Percentiles rank a stretch among this genome's conserved stretches.
These are phyloP conservation scores for Eupelmus urozonus DNA, from an alignment of 2,888 invertebrate species.

Conservation along the genomic window DNA sequence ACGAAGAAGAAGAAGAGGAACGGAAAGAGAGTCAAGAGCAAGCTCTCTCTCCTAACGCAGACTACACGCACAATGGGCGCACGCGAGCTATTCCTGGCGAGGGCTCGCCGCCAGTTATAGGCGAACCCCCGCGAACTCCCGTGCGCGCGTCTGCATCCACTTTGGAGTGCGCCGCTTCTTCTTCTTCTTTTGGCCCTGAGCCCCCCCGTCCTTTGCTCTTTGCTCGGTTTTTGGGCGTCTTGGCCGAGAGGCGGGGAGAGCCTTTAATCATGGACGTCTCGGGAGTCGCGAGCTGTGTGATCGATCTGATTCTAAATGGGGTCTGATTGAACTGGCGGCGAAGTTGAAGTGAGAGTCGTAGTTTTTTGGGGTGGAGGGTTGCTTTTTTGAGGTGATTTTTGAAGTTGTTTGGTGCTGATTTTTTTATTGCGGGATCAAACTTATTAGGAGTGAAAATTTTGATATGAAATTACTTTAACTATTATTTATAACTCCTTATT, in stretches of 20 bases:
- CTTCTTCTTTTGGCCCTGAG: constrained; percentile 6
- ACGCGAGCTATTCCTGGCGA: constrained; percentile 52
- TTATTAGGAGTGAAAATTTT: no score
- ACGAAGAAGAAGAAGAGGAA: constrained; percentile 36
- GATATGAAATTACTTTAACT: no score
- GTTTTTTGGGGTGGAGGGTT: no score
- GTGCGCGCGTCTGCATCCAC: constrained; percentile 7
- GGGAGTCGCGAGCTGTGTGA: no score
- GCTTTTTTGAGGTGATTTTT: no score
- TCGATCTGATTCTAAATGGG: no score
- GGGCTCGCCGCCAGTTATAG: constrained; percentile 1
- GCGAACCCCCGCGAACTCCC: constrained; percentile 55
- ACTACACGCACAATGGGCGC: not conserved
- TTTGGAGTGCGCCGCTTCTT: not conserved
- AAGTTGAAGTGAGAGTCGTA: no score
- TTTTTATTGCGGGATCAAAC: no score
- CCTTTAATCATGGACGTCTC: not conserved
- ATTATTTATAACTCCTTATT: no score
- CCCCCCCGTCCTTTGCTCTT: not conserved
- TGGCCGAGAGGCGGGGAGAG: not conserved
- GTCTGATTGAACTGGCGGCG: no score
- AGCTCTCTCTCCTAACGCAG: constrained; percentile 12
- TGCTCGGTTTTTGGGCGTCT: not conserved
- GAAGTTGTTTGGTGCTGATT: no score
- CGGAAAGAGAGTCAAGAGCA: constrained; percentile 56